These are phyloP conservation scores for Clytia hemisphaerica DNA, from an alignment of 30 jellyfish, hydroid and myxozoan species.

Conservation along the genomic window DNA sequence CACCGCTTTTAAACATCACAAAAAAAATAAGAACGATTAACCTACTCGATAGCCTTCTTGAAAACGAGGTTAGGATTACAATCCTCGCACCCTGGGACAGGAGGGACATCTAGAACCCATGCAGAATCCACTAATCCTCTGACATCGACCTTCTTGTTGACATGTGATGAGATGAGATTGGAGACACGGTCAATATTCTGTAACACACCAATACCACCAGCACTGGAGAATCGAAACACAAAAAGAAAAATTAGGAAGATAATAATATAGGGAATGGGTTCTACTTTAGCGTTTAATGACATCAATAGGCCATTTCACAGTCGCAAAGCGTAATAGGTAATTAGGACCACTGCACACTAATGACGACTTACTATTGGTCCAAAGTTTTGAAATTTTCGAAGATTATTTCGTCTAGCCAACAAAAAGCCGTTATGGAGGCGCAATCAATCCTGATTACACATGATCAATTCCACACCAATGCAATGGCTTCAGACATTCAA, in stretches of 20 bases:
- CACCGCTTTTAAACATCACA: too few species aligned
- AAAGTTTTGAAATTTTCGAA: too few species aligned
- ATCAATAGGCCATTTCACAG: too few species aligned
- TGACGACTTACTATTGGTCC: too few species aligned
- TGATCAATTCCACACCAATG: neutral
- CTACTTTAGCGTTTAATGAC: too few species aligned
- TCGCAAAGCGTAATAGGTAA: too few species aligned
- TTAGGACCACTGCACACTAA: too few species aligned
- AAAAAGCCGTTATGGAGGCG: too few species aligned
- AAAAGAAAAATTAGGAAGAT: neutral
- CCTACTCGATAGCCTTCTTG: neutral
- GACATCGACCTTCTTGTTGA: constrained; percentile 45
- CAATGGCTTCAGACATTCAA: neutral
- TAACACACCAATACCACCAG: constrained; percentile 95
- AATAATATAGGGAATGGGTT: neutral
- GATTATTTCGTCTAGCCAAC: too few species aligned
- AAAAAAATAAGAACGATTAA: too few species aligned
- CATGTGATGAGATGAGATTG: constrained; percentile 18
- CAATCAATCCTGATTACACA: neutral
- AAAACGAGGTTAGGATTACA: neutral
- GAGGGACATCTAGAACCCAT: constrained; percentile 63
- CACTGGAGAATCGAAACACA: constrained; percentile 47
- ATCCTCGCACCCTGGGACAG: neutral
- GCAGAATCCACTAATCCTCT: constrained; percentile 89
- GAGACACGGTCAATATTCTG: constrained; percentile 80